These are phyloP conservation scores for Hirundo rustica DNA, from an alignment of 2,797 vertebrate genomes.

Conservation along the genomic window DNA sequence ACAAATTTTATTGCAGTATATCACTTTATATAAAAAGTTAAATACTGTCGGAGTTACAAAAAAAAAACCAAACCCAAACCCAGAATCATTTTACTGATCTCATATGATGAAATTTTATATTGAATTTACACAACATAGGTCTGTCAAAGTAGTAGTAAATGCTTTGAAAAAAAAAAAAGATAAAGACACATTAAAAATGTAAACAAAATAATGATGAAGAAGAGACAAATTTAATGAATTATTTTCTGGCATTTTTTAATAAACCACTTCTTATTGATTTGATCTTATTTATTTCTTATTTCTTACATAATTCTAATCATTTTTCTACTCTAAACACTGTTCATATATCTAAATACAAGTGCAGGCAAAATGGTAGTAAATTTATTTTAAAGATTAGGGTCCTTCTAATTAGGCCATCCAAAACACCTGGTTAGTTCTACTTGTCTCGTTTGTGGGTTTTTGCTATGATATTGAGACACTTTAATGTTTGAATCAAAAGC, in stretches of 20 bases:
- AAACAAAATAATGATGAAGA: neutral
- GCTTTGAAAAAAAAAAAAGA: neutral
- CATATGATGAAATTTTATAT: neutral
- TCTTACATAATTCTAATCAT: neutral
- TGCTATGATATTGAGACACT: neutral
- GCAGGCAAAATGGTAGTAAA: neutral
- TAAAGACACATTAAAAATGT: neutral
- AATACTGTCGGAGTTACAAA: fast-evolving
- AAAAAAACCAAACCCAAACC: neutral
- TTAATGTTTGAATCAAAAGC: neutral
- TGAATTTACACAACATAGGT: neutral
- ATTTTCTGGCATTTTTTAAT: fast-evolving
- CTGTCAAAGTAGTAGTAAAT: neutral
- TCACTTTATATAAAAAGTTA: neutral
- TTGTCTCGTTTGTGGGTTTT: neutral
- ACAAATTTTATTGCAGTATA: neutral
- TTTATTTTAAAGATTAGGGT: neutral
- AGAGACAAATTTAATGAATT: fast-evolving
- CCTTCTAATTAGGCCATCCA: neutral
- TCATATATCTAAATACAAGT: neutral
- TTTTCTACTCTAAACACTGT: neutral
- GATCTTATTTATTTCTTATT: neutral
- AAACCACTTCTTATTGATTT: neutral
- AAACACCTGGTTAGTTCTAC: neutral
- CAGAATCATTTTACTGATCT: neutral